Conservation (phyloP, 2,888 invertebrate species). For the Leptinotarsa tumamoca region DNA sequence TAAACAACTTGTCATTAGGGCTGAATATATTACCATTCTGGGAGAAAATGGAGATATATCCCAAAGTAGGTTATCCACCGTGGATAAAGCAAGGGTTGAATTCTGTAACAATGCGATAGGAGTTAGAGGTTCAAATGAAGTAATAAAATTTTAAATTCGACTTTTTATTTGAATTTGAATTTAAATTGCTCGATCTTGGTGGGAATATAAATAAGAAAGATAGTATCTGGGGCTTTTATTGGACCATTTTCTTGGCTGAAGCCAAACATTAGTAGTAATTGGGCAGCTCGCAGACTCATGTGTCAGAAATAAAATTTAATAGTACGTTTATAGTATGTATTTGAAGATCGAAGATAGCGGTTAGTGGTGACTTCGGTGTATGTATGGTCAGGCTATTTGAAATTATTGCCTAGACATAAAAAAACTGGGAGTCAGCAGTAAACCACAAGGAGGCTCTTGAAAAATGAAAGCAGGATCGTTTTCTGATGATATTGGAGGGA, state of each 20-base stretch:
- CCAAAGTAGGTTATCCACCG: conserved; percentile 46
- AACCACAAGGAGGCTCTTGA: too few species aligned
- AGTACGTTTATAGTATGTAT: conserved; percentile 42
- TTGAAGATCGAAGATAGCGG: conserved; percentile 41
- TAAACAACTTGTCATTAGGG: conserved; percentile 57
- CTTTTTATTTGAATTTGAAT: conserved; percentile 32
- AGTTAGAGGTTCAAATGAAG: conserved; percentile 25
- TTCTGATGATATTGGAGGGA: too few species aligned
- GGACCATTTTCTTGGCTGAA: conserved; percentile 35
- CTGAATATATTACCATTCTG: conserved; percentile 54
- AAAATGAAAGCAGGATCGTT: too few species aligned
- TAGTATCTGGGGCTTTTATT: conserved; percentile 38
- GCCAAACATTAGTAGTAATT: conserved; percentile 40
- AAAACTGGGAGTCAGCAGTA: not conserved
- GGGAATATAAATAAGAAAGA: conserved; percentile 33
- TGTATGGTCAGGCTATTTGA: conserved; percentile 5
- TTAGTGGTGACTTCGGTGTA: conserved; percentile 31
- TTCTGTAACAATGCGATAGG: conserved; percentile 7
- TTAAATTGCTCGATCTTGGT: conserved; percentile 38
- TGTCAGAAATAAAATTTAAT: conserved; percentile 41
- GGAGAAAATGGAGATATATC: conserved; percentile 36
- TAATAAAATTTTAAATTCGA: conserved; percentile 32
- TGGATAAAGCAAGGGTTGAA: conserved; percentile 41
- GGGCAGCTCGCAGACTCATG: conserved; percentile 35
- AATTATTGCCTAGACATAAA: not conserved